These are phyloP conservation scores for Epinotia bilunana DNA, from an alignment of 2,888 invertebrate species.

Conservation along the genomic window DNA sequence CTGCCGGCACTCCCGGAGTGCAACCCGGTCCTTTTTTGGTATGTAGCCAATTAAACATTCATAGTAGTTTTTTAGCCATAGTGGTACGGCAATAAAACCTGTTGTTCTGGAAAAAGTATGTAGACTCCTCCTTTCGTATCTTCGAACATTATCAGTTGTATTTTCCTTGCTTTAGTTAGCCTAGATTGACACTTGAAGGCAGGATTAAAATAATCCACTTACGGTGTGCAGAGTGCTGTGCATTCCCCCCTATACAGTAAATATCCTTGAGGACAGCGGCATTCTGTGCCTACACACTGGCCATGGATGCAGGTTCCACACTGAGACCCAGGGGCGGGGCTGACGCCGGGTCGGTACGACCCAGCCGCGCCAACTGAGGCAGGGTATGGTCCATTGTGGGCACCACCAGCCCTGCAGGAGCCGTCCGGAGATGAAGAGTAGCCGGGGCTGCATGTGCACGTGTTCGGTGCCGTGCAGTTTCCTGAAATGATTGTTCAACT, in stretches of 20 bases:
- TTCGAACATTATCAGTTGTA: too few relatives aligned
- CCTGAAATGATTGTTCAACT: slow-evolving; percentile 52
- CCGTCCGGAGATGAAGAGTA: slow-evolving; percentile 60
- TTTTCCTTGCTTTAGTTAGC: too few relatives aligned
- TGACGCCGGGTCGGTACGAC: neutral
- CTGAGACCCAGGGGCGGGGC: neutral
- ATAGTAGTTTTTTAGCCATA: too few relatives aligned
- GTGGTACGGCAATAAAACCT: too few relatives aligned
- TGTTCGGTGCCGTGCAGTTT: slow-evolving; percentile 83
- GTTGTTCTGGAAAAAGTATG: too few relatives aligned
- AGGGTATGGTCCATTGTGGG: neutral
- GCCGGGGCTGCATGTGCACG: slow-evolving; percentile 79
- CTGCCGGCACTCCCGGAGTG: too few relatives aligned
- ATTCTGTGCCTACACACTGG: slow-evolving; percentile 75
- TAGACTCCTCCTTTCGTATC: too few relatives aligned
- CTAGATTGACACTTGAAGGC: neutral
- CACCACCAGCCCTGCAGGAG: slow-evolving; percentile 55
- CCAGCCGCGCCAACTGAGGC: neutral
- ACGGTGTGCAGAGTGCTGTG: slow-evolving; percentile 31
- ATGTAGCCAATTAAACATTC: too few relatives aligned
- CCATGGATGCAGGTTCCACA: slow-evolving; percentile 64
- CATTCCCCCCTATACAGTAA: slow-evolving; percentile 40
- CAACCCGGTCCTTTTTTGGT: too few relatives aligned
- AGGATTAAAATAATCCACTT: neutral
- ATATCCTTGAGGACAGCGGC: slow-evolving; percentile 68